phyloP scores from a whole-genome alignment of 2,888 invertebrate species.

The Dorcus parallelipipedus region DNA sequence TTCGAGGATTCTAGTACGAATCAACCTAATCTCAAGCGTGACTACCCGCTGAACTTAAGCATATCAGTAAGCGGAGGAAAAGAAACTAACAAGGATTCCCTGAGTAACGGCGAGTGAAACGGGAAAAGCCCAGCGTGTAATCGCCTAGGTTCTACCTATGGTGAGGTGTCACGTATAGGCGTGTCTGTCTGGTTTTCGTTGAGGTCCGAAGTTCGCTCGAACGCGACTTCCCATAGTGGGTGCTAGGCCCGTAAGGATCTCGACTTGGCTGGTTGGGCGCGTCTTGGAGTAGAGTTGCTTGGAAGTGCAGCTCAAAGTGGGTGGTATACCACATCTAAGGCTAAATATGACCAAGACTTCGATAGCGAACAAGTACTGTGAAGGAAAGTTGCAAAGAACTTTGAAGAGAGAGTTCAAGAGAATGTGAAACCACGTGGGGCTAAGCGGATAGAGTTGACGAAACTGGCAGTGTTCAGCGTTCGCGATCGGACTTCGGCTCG shows the following conservation, averaged over 20 bases:
- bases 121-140: conserved; percentile 56
- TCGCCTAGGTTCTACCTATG: conserved; percentile 40
- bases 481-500: too few species aligned
- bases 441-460: not conserved
- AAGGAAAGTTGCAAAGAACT: too few species aligned
- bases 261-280: conserved; percentile 17
- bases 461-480: not conserved
- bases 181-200: not conserved
- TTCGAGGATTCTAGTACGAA: conserved; percentile 55
- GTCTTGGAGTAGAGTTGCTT: too few species aligned
- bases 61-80: conserved; percentile 60
- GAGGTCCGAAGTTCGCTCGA: not conserved
- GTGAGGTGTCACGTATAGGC: conserved; percentile 43
- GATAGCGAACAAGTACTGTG: too few species aligned
- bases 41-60: conserved; percentile 42
- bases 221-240: too few species aligned
- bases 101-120: conserved; percentile 60
- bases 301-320: too few species aligned
- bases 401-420: too few species aligned
- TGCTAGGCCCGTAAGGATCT: conserved; percentile 3
- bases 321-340: too few species aligned
- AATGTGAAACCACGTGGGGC: conserved; percentile 10
- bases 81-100: conserved; percentile 60
- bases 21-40: conserved; percentile 7
- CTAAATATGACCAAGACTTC: too few species aligned